Evolutionary conservation across 2,113 vertebrate species (phyloP), one percentile per base, ranked within the genome.

Genomic region (Saguinus midas): DNA sequence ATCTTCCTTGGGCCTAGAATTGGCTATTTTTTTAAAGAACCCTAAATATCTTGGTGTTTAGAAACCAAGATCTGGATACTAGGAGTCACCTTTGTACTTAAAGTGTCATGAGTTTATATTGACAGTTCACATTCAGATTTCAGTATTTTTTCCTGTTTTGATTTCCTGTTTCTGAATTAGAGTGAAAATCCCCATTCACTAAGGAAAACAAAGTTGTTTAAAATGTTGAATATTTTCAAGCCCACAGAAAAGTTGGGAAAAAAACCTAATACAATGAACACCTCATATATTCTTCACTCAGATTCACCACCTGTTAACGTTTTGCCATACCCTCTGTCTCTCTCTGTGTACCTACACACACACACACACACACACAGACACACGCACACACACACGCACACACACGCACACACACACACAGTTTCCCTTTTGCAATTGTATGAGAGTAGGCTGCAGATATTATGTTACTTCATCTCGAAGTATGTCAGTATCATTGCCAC

Each of bases 181-280:
- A 29, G 35, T 83, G 75, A 87, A 96, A 92, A 83, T 18, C 3
- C 61, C 12, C 8, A 61, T 32, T 97, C n/a, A 88, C 80, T 73
- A 95, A 75, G 86, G 50, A 79, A 96, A 96, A 89, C 57, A 88
- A 52, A 88, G 73, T 81, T 64, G n/a, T 85, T 90, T 94, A 84
- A 95, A 94, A 40, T 68, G 79, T 83, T 27, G n/a, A 80, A 75
- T 90, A 84, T 84, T 92, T 97, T 93, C 50, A 87, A 40, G 45
- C 12, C 48, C 37, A 61, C 40, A 73, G 55, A 73, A 52, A 82
- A 88, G 45, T n/a, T 94, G 35, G 40, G 3, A 2, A n/a, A 48
- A 43, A 61, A 87, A 72, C 1, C 37, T 13, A 72, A 37, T 61
- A 32, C 72, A 85, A 2, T 95, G 29, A 96, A 16, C 9, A 45